A percentile compares a stretch with the other conserved stretches of the same genome.
Evolutionary conservation across 2,888 invertebrate species (phyloP).

Genomic region (Mesopsocus fuscifrons): DNA sequence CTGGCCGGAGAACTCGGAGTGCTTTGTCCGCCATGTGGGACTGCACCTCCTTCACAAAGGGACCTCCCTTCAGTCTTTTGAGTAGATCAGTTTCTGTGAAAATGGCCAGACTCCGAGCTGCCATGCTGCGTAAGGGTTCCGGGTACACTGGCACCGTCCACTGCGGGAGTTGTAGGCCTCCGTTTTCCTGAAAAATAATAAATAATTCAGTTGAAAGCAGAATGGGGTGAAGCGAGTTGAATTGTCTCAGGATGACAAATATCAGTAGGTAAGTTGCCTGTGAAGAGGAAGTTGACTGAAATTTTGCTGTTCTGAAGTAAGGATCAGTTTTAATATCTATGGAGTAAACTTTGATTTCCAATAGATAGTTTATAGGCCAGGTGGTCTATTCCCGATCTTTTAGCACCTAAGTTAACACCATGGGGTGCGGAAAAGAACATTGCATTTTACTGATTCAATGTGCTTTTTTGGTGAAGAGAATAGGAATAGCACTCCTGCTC

Average conservation of each 20-base stretch:
- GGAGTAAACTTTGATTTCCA: too few species aligned
- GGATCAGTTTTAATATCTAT: too few species aligned
- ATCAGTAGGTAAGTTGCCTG: too few species aligned
- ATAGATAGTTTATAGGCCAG: too few species aligned
- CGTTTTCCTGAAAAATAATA: slow-evolving; percentile 1
- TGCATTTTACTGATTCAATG: too few species aligned
- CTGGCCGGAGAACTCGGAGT: slow-evolving; percentile 23
- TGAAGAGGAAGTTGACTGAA: too few species aligned
- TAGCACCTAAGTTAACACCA: too few species aligned
- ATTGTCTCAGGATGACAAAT: too few species aligned
- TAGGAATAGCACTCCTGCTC: background rate
- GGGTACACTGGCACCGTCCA: slow-evolving; percentile 10
- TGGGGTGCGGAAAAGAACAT: too few species aligned
- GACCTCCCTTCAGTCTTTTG: slow-evolving; percentile 17
- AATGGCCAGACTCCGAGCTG: slow-evolving; percentile 10
- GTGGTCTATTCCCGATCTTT: background rate
- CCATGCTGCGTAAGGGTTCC: slow-evolving; percentile 14
- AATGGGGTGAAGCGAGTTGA: too few species aligned
- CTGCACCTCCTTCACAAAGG: slow-evolving; percentile 23
- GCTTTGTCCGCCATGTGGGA: slow-evolving; percentile 21
- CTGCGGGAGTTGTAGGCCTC: slow-evolving; percentile 2
- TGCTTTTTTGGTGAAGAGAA: background rate
- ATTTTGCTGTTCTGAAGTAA: too few species aligned
- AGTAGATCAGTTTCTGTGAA: slow-evolving; percentile 12
- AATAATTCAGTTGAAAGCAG: too few species aligned